Evolutionary conservation across 2,888 invertebrate species (phyloP).

Genomic region (Pasiphila rectangulata): DNA sequence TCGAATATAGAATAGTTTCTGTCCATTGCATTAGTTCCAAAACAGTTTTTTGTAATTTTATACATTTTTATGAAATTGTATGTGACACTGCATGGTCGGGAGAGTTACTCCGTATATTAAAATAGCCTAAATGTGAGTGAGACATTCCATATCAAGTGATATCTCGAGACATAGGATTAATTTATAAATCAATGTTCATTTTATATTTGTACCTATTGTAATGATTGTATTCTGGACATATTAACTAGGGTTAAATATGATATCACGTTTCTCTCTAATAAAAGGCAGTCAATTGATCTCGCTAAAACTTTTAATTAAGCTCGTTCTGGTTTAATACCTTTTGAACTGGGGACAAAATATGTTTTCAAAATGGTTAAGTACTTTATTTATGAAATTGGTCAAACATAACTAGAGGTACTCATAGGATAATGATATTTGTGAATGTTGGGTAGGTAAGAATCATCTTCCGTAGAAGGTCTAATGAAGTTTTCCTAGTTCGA

Average conservation of each 20-base stretch:
- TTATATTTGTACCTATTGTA: too few relatives aligned
- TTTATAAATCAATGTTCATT: constrained; percentile 9
- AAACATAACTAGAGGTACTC: not conserved
- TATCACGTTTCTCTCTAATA: too few relatives aligned
- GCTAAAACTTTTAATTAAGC: constrained; percentile 7
- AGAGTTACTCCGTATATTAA: constrained; percentile 51
- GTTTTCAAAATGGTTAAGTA: too few relatives aligned
- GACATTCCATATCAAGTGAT: constrained; percentile 78
- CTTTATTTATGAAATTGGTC: not conserved
- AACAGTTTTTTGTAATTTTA: constrained; percentile 78
- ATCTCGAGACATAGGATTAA: constrained; percentile 31
- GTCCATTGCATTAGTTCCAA: constrained; percentile 30
- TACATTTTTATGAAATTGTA: constrained; percentile 76
- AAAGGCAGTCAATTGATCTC: constrained; percentile 20
- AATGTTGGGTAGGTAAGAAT: constrained; percentile 12
- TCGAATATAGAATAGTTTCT: constrained; percentile 62
- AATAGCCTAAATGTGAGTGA: constrained; percentile 71
- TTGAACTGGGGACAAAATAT: not conserved
- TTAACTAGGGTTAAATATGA: too few relatives aligned
- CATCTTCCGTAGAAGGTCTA: not conserved
- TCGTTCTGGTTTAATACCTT: not conserved
- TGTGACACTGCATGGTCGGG: constrained; percentile 66
- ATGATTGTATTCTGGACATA: too few relatives aligned
- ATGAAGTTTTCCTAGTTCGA: not conserved
- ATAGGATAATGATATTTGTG: constrained; percentile 6